phyloP scores from a whole-genome alignment of 2,113 vertebrate species.

The Sceloporus undulatus region DNA sequence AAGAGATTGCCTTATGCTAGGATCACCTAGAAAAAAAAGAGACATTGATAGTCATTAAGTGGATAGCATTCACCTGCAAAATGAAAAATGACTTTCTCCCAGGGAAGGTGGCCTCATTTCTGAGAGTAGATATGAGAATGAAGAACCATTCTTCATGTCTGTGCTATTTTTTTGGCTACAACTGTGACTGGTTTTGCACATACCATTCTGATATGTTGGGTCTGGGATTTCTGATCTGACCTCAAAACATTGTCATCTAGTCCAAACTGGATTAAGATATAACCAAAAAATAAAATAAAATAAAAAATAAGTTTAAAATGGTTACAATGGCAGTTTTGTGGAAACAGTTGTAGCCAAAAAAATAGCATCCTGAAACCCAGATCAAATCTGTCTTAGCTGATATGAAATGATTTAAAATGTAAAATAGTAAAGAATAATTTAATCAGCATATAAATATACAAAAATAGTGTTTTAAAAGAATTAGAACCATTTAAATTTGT shows the following conservation, averaged over 20 bases:
- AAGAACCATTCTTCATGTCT: constrained; percentile 7
- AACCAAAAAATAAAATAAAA: not conserved
- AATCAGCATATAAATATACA: no score
- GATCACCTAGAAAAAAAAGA: not conserved
- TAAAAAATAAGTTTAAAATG: not conserved
- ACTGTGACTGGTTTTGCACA: not conserved
- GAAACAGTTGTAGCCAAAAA: no score
- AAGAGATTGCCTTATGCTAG: not conserved
- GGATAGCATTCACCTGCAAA: not conserved
- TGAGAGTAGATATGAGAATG: not conserved
- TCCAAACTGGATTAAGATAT: not conserved
- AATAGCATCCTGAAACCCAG: no score
- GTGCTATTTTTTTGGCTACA: not conserved
- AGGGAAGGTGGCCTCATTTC: no score
- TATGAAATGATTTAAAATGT: no score
- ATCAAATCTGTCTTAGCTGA: no score
- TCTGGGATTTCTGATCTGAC: not conserved
- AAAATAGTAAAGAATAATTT: no score
- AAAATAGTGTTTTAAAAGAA: no score
- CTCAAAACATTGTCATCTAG: not conserved
- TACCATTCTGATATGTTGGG: not conserved
- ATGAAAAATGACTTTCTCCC: constrained; percentile 26
- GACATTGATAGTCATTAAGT: constrained; percentile 3
- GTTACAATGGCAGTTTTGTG: no score
- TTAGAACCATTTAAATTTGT: no score